Evolutionary conservation across 2,888 invertebrate genomes (phyloP).

Genomic region (Cordilura impudica): DNA sequence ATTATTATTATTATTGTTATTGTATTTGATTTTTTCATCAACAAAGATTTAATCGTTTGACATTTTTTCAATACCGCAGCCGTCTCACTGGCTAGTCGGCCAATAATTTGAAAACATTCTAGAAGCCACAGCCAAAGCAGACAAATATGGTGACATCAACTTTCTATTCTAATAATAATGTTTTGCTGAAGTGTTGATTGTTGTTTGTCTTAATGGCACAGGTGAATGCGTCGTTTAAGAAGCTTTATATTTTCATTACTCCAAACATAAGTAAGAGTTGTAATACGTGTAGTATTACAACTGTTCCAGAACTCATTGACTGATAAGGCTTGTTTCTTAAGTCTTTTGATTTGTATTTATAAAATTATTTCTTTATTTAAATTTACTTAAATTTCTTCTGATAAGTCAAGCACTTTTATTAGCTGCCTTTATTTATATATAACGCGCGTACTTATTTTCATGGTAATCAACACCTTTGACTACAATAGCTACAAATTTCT

Average conservation of each 20-base stretch:
- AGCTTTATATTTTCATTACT: slow-evolving; percentile 21
- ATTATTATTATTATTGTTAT: neutral
- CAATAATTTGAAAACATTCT: slow-evolving; percentile 1
- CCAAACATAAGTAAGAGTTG: slow-evolving; percentile 4
- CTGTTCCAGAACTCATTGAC: too few species aligned
- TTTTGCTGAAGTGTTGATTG: slow-evolving; percentile 15
- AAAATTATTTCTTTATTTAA: too few species aligned
- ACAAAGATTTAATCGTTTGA: slow-evolving; percentile 3
- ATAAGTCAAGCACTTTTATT: neutral
- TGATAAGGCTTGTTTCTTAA: too few species aligned
- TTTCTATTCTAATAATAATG: slow-evolving; percentile 53
- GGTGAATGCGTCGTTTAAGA: slow-evolving; percentile 19
- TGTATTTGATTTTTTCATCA: slow-evolving; percentile 4
- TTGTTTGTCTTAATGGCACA: slow-evolving; percentile 31
- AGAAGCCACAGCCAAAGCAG: neutral
- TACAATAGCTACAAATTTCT: neutral
- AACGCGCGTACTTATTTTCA: slow-evolving; percentile 13
- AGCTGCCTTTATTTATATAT: too few species aligned
- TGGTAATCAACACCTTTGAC: slow-evolving; percentile 23
- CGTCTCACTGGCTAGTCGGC: neutral
- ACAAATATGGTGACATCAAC: slow-evolving; percentile 63
- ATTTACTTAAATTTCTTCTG: too few species aligned
- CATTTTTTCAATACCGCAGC: slow-evolving; percentile 25
- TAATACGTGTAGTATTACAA: too few species aligned
- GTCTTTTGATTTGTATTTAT: too few species aligned